Evolutionary conservation across 2,888 invertebrate genomes (phyloP), one percentile per base, ranked within the genome.

Genomic region (Hermaeophaga mercurialis): DNA sequence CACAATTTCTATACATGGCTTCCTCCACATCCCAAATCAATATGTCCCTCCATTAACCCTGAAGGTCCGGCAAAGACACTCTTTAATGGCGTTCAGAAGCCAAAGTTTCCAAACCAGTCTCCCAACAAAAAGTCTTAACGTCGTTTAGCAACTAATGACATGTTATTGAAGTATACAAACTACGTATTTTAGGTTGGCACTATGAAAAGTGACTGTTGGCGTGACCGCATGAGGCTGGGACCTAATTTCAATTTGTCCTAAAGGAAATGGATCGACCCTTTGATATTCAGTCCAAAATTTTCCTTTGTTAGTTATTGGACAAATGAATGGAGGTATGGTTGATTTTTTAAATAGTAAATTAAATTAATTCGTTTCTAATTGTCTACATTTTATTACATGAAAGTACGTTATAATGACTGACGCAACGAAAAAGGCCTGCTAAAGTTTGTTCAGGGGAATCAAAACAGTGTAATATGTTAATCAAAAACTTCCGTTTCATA

Each of bases 41-140:
- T 43, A 14, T 8, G 12, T 14, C 47, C 41, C 12, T 52, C 58
- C 44, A 52, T 59, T 59, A 48, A 46, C 18, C 39, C 41, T 17
- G 24, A 38, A 52, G 39, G 55, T 46, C 28, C 46, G 36, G 47
- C 43, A 43, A 50, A 52, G 52, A 43, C 11, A 14, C 14, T 59
- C 58, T 50, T 50, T 45, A 52, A 55, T 31, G 71, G 68, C 71
- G 70, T 71, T 70, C 71, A 70, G 68, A 66, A 67, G 64, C 66
- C 67, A 57, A 73, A 71, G 68, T 72, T 70, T 58, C 67, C 31
- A 33, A 43, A 50, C 43, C 33, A 7, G 41, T 26, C 15, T 12
- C 14, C 55, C 24, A 70, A 72, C 73, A 73, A 71, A 72, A 69
- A 71, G 54, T 66, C 68, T 69, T 52, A 71, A 72, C 69, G 71